phyloP scores from a whole-genome alignment of 2,113 vertebrate species.

The Lepisosteus oculatus region DNA sequence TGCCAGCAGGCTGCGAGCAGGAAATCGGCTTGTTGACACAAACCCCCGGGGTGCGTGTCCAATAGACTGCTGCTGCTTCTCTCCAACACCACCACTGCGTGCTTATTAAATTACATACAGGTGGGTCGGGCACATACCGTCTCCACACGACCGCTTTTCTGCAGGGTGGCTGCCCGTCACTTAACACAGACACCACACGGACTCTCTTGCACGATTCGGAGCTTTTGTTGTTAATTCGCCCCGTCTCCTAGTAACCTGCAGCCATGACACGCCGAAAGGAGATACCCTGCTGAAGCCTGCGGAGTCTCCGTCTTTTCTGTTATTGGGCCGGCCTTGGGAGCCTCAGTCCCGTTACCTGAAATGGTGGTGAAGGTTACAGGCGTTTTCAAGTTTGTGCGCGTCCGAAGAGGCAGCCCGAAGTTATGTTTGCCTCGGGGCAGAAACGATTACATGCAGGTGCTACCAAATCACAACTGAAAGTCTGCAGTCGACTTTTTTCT shows the following conservation, averaged over 20 bases:
- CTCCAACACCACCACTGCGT: neutral
- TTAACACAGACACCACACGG: neutral
- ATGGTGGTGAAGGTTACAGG: too few species aligned
- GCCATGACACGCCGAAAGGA: neutral
- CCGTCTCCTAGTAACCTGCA: neutral
- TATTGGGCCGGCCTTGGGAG: too few species aligned
- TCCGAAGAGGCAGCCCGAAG: too few species aligned
- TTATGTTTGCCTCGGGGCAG: too few species aligned
- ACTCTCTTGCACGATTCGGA: neutral
- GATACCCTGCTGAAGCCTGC: too few species aligned
- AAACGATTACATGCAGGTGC: too few species aligned
- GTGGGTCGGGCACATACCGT: neutral
- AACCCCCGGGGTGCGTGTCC: slow-evolving; percentile 17
- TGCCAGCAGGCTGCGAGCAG: slow-evolving; percentile 2
- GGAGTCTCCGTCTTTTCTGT: too few species aligned
- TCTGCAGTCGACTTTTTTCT: too few species aligned
- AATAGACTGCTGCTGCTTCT: slow-evolving; percentile 16
- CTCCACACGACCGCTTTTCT: neutral
- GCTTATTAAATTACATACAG: slow-evolving; percentile 17
- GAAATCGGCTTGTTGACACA: slow-evolving; percentile 3
- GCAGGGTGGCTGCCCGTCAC: neutral
- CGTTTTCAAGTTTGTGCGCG: too few species aligned
- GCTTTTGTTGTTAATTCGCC: neutral
- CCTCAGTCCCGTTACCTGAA: too few species aligned
- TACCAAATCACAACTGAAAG: too few species aligned